Evolutionary conservation across 2,797 vertebrate genomes (phyloP).

Genomic region (Ciconia nigra): DNA sequence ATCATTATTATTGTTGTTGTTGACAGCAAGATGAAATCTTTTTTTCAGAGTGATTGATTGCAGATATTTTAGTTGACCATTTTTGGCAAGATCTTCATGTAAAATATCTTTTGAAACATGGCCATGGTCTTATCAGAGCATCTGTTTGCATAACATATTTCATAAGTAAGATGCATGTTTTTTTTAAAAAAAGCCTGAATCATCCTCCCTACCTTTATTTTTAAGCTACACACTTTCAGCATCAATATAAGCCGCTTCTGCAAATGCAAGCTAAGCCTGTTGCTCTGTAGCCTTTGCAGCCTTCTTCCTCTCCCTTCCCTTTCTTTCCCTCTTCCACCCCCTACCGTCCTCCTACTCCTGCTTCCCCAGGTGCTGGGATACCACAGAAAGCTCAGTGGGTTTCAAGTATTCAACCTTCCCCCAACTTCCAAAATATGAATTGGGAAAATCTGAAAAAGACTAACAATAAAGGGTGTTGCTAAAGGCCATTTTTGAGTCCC

Average conservation of each 20-base stretch:
- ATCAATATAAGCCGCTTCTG: not conserved
- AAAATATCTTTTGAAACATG: constrained; percentile 34
- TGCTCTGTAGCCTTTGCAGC: constrained; percentile 2
- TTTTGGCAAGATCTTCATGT: not conserved
- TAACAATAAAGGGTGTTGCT: not conserved
- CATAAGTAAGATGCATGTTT: constrained; percentile 13
- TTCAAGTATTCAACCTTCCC: not conserved
- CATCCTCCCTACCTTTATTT: constrained; percentile 19
- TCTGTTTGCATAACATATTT: not conserved
- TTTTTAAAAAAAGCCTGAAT: not conserved
- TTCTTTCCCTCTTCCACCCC: not conserved
- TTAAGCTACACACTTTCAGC: constrained; percentile 1
- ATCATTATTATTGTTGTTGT: not conserved
- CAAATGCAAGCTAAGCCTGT: constrained; percentile 49
- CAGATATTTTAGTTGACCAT: not conserved
- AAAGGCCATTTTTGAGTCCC: not conserved
- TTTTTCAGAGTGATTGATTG: not conserved
- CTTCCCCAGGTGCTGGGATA: not conserved
- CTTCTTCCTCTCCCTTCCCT: not conserved
- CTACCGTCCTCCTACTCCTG: not conserved
- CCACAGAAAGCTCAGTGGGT: not conserved
- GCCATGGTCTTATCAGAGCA: not conserved
- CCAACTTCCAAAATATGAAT: not conserved
- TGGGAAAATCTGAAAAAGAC: not conserved
- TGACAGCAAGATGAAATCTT: not conserved